Evolutionary conservation across 2,797 vertebrate genomes (phyloP).

Genomic region (Smutsia gigantea): DNA sequence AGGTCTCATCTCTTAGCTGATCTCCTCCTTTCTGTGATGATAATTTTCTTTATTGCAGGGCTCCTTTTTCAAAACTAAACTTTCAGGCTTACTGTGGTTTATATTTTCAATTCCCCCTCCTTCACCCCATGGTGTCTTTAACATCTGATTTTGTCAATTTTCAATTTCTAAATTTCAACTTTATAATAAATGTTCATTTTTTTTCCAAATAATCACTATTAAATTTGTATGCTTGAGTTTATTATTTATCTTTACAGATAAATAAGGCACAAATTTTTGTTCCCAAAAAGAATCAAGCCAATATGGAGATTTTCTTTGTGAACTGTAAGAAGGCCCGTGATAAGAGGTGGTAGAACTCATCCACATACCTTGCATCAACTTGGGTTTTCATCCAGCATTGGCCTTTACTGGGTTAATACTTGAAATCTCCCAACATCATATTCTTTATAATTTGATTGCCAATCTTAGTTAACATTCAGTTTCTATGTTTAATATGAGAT

Average conservation of each 20-base stretch:
- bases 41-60: background rate
- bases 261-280: background rate
- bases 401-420: background rate
- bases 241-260: background rate
- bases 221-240: background rate
- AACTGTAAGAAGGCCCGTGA: background rate
- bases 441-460: background rate
- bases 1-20: background rate
- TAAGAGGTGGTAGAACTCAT: background rate
- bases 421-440: background rate
- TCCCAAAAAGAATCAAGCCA: background rate
- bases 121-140: background rate
- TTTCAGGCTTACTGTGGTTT: background rate
- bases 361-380: background rate
- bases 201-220: background rate
- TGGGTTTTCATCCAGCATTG: background rate
- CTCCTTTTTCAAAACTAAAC: background rate
- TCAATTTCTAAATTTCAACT: background rate
- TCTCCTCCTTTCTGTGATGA: background rate
- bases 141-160: constrained; percentile 38
- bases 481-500: background rate
- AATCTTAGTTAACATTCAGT: background rate
- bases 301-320: background rate
- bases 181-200: background rate
- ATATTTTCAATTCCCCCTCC: background rate